Percentiles rank a stretch among this genome's conserved stretches.
These are phyloP conservation scores for Anodontia alba DNA, from an alignment of 2,888 invertebrate species.

Conservation along the genomic window DNA sequence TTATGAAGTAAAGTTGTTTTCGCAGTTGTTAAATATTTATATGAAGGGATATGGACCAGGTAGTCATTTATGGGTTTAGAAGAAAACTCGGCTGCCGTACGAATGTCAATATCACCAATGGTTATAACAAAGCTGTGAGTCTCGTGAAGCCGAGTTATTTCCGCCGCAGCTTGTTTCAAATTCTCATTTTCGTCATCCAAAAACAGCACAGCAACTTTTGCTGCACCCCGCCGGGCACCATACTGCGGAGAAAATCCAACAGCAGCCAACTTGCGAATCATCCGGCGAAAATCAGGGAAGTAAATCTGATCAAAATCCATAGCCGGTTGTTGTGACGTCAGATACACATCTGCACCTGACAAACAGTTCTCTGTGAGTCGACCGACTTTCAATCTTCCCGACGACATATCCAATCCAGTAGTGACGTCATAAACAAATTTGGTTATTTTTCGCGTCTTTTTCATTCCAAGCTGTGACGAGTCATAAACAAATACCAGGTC, in stretches of 20 bases:
- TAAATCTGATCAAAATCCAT: slow-evolving; percentile 58
- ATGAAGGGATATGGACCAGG: slow-evolving; percentile 62
- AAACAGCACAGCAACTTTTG: slow-evolving; percentile 73
- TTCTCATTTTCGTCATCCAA: slow-evolving; percentile 69
- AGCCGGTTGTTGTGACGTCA: slow-evolving; percentile 47
- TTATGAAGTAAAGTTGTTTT: slow-evolving; percentile 59
- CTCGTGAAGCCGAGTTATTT: slow-evolving; percentile 52
- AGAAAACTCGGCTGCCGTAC: slow-evolving; percentile 56
- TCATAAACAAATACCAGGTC: slow-evolving; percentile 75
- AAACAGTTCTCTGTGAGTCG: slow-evolving; percentile 66
- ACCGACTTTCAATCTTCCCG: slow-evolving; percentile 56
- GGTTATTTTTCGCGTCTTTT: slow-evolving; percentile 62
- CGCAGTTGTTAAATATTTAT: slow-evolving; percentile 56
- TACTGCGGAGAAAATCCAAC: slow-evolving; percentile 54
- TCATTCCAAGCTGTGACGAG: slow-evolving; percentile 64
- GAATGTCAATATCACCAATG: slow-evolving; percentile 59
- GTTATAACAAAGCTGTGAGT: slow-evolving; percentile 64
- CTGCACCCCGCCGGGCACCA: slow-evolving; percentile 56
- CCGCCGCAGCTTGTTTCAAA: slow-evolving; percentile 56
- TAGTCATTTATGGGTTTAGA: slow-evolving; percentile 62
- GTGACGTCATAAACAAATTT: slow-evolving; percentile 65
- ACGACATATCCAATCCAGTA: slow-evolving; percentile 50
- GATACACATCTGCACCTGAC: slow-evolving; percentile 56
- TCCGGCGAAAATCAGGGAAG: slow-evolving; percentile 60
- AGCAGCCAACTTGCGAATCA: slow-evolving; percentile 53